Evolutionary conservation across 92 coral and sea anemone genomes (phyloP).

Genomic region (Hydrozoanthus gracilis): DNA sequence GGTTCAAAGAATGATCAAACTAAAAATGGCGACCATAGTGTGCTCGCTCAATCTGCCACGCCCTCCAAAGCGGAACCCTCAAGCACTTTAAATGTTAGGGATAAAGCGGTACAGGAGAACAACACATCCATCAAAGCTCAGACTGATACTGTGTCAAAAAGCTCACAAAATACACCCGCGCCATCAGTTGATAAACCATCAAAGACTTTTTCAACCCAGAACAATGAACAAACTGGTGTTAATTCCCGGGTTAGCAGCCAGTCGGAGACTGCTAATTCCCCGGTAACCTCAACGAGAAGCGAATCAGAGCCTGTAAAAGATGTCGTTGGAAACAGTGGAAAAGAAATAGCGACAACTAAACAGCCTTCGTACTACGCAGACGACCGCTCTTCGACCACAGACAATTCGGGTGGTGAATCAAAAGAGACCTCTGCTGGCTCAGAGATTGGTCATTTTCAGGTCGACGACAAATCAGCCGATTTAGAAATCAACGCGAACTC

Average conservation of each 20-base stretch:
- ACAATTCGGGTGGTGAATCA: slow-evolving; percentile 19
- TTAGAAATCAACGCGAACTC: slow-evolving; percentile 98
- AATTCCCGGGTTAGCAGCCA: background rate
- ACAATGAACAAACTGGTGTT: background rate
- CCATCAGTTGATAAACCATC: background rate
- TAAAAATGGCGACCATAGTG: background rate
- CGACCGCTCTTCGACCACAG: slow-evolving; percentile 11
- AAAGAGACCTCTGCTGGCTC: slow-evolving; percentile 61
- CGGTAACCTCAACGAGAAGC: background rate
- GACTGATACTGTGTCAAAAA: background rate
- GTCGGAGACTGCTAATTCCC: background rate
- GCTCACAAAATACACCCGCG: background rate
- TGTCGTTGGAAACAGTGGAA: slow-evolving; percentile 80
- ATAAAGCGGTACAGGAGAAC: slow-evolving; percentile 16
- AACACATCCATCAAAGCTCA: background rate
- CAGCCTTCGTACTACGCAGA: slow-evolving; percentile 41
- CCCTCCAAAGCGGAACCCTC: slow-evolving; percentile 29
- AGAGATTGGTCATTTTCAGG: slow-evolving; percentile 94
- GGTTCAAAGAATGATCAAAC: slow-evolving; percentile 48
- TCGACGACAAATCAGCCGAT: slow-evolving; percentile 98
- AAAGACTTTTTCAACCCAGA: slow-evolving; percentile 7
- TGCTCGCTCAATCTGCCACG: slow-evolving; percentile 14
- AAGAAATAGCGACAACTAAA: slow-evolving; percentile 81
- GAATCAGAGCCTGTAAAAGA: slow-evolving; percentile 72
- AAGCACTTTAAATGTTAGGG: slow-evolving; percentile 2